phyloP scores from a whole-genome alignment of 2,888 invertebrate species.

The Sinotaia quadrata region DNA sequence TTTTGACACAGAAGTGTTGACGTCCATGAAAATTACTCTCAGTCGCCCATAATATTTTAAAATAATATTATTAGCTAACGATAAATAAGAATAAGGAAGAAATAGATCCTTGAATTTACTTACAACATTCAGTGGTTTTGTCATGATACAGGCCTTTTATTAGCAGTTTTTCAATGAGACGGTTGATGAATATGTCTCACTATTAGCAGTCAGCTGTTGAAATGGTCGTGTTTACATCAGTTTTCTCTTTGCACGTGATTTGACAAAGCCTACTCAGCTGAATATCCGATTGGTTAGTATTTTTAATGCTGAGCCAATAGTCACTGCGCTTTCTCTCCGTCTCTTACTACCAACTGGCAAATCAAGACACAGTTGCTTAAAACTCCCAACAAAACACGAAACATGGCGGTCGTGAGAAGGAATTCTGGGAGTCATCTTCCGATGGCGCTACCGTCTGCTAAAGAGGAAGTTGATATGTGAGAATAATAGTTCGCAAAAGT shows the following conservation, averaged over 20 bases:
- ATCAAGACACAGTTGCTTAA: too few species aligned
- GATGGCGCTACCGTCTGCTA: conserved; percentile 31
- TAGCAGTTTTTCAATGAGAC: conserved; percentile 2
- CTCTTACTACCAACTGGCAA: too few species aligned
- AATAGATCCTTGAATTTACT: conserved; percentile 37
- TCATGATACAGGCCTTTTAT: conserved; percentile 37
- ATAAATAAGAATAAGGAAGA: too few species aligned
- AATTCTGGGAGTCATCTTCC: too few species aligned
- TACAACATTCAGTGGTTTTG: conserved; percentile 61
- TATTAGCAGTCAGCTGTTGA: conserved; percentile 22
- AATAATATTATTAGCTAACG: too few species aligned
- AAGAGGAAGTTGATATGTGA: conserved; percentile 30
- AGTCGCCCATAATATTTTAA: too few species aligned
- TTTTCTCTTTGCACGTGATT: conserved; percentile 48
- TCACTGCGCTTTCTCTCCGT: conserved; percentile 9
- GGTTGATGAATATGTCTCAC: conserved; percentile 4
- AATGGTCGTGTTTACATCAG: conserved; percentile 57
- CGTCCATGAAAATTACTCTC: too few species aligned
- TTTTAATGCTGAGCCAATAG: conserved; percentile 30
- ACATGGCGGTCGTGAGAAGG: too few species aligned
- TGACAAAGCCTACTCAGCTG: background rate
- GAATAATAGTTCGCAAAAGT: too few species aligned
- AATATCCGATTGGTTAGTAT: conserved; percentile 41
- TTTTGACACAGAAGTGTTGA: too few species aligned
- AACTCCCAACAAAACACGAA: too few species aligned